Evolutionary conservation across 2,113 vertebrate species (phyloP).

Genomic region (Lynx canadensis): DNA sequence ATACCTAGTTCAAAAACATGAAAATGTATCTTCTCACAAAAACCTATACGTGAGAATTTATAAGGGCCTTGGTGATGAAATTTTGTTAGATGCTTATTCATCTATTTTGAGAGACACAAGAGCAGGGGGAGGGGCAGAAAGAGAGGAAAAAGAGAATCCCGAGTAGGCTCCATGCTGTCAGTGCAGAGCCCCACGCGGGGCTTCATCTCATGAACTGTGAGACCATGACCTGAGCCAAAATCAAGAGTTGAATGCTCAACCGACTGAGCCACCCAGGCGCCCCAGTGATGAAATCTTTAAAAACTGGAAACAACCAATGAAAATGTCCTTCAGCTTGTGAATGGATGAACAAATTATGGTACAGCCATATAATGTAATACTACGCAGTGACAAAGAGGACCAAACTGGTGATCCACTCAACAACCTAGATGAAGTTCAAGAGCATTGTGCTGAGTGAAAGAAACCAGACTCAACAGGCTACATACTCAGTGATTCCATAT

Average conservation of each 20-base stretch:
- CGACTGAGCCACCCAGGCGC: no score
- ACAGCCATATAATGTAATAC: background rate
- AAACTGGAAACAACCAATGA: background rate
- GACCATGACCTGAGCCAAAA: no score
- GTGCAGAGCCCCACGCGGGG: no score
- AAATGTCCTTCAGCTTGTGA: background rate
- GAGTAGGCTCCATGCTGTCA: no score
- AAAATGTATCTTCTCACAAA: background rate
- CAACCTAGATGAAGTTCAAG: background rate
- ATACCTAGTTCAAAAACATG: background rate
- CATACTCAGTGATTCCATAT: background rate
- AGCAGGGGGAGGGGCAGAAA: no score
- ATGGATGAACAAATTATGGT: background rate
- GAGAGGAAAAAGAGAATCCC: no score
- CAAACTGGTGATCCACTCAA: background rate
- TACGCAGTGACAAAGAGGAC: background rate
- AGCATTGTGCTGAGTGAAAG: background rate
- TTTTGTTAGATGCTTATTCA: background rate
- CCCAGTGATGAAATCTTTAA: background rate
- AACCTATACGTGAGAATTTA: background rate
- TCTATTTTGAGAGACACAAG: no score
- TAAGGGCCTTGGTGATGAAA: background rate
- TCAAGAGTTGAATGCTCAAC: no score
- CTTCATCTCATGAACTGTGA: no score
- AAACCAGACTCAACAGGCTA: background rate